Evolutionary conservation across 2,888 invertebrate genomes (phyloP), one percentile per base, ranked within the genome.

Genomic region (Cephus runcator): DNA sequence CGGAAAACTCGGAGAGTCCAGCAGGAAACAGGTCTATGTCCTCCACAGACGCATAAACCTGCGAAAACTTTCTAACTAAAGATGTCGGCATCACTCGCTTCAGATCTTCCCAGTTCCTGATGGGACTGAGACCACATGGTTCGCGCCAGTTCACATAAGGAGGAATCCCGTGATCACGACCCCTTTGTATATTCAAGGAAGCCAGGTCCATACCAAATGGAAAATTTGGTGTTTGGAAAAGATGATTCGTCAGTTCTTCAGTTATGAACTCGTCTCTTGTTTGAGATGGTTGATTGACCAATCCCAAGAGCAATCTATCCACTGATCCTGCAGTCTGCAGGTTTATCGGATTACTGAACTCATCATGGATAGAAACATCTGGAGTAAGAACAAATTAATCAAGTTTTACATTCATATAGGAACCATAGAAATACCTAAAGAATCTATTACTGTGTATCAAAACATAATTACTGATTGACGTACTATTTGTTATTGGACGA

Each of bases 1-100:
- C 95, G 0, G 97, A 96, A 69, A 95, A 94, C 87, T 97, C 97
- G 0, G 97, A 95, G 88, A 97, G 93, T 0, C 96, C 97, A 12
- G 95, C 97, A 0, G 97, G 94, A 88, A 96, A 97, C 1, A 97
- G 92, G 89, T 98, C 97, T 79, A 98, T 94, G 88, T 98, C 97
- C 79, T 96, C 95, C 0, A 97, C 94, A 81, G 95, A 93, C 36
- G 94, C 93, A 83, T 92, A 93, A 1, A 93, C 76, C 1, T 85
- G 84, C 73, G 93, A 93, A 78, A 97, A 93, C 79, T 95, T 94
- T 78, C 93, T 92, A 0, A 94, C 94, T 0, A 94, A 93, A 1
- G 94, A 94, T 75, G 94, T 93, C 0, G 95, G 94, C 93, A 96
- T 95, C 0, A 95, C 93, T 81, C 93, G 93, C 31, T 94, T 93